These are phyloP conservation scores for Petroica traversi DNA, from an alignment of 2,113 vertebrate species.

Conservation along the genomic window DNA sequence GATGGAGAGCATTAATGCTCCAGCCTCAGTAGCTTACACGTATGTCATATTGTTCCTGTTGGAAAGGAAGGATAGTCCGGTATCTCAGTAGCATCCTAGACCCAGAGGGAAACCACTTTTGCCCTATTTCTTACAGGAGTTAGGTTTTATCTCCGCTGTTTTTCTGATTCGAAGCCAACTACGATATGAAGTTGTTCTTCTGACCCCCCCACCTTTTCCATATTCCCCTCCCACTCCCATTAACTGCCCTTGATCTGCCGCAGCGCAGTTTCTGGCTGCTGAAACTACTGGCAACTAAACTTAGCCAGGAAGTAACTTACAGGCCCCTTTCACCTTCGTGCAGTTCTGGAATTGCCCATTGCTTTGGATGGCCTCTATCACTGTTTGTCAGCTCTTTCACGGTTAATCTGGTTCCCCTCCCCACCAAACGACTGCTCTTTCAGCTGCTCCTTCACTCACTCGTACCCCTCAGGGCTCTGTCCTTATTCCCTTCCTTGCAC, in stretches of 20 bases:
- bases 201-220: not conserved
- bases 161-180: not conserved
- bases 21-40: not conserved
- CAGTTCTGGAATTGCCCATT: not conserved
- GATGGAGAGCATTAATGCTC: not conserved
- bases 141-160: not conserved
- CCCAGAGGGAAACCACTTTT: not conserved
- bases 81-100: not conserved
- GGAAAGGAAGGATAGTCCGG: not conserved
- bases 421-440: not conserved
- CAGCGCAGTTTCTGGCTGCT: not conserved
- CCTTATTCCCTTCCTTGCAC: not conserved
- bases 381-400: not conserved
- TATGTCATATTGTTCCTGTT: not conserved
- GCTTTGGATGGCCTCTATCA: not conserved
- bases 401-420: not conserved
- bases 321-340: not conserved
- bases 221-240: not conserved
- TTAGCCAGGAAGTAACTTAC: accelerated
- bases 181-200: accelerated
- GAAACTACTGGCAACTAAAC: not conserved
- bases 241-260: not conserved
- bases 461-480: not conserved
- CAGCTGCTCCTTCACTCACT: not conserved
- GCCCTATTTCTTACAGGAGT: not conserved